phyloP scores from a whole-genome alignment of 2,113 vertebrate genomes.

The Brachyhypopomus gauderio region DNA sequence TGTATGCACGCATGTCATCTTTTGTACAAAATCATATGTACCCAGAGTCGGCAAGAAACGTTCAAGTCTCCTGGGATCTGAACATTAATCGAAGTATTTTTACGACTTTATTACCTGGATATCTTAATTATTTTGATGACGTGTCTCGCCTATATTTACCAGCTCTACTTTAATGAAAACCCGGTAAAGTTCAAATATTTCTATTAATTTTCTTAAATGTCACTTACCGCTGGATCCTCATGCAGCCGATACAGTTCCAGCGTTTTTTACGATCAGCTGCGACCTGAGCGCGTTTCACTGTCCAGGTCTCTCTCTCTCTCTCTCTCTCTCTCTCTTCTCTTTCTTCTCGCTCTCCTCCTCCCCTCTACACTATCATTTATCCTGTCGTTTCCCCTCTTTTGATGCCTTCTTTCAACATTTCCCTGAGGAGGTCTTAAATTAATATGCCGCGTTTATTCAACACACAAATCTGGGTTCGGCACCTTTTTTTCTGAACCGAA shows the following conservation, averaged over 20 bases:
- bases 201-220: neutral
- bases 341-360: neutral
- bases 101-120: neutral
- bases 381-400: neutral
- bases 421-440: neutral
- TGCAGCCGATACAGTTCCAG: slow-evolving; percentile 44
- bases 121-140: neutral
- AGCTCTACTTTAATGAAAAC: neutral
- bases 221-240: slow-evolving; percentile 42
- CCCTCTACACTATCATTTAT: slow-evolving; percentile 1
- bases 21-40: neutral
- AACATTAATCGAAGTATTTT: neutral
- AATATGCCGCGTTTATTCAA: neutral
- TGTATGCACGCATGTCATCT: slow-evolving; percentile 12
- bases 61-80: too few relatives aligned
- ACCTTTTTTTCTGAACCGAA: too few relatives aligned
- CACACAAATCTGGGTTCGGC: neutral
- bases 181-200: neutral
- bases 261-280: slow-evolving; percentile 43
- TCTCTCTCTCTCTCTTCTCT: neutral
- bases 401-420: neutral
- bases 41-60: neutral
- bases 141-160: neutral
- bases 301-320: slow-evolving; percentile 14
- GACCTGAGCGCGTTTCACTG: neutral